Conservation (phyloP, 1,140 invertebrate genomes). For the Sweltsa coloradensis region DNA sequence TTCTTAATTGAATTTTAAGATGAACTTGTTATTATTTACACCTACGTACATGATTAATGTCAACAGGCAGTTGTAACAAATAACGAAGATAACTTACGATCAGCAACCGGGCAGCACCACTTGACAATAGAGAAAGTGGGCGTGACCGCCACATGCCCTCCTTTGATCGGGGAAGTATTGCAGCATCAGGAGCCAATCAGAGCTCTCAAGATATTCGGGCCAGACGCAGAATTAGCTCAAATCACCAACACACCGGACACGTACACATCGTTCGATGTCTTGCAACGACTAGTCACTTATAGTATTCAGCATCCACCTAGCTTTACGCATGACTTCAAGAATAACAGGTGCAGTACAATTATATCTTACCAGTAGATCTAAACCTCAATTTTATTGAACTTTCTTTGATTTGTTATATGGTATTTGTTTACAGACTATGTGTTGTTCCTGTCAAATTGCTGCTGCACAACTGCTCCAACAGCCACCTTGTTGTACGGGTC, state of each 20-base stretch:
- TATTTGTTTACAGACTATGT: conserved; percentile 12
- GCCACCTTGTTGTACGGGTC: conserved; percentile 25
- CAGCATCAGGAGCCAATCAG: conserved; percentile 23
- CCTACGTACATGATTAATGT: conserved; percentile 17
- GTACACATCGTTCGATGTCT: conserved; percentile 18
- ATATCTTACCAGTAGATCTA: no score
- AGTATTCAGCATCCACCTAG: conserved; percentile 25
- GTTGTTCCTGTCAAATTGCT: conserved; percentile 22
- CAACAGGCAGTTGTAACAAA: conserved; percentile 25
- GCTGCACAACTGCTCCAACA: conserved; percentile 31
- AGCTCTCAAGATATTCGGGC: conserved; percentile 32
- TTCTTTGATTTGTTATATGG: no score
- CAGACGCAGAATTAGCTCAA: conserved; percentile 18
- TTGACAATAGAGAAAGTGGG: conserved; percentile 29
- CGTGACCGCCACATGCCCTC: conserved; percentile 28
- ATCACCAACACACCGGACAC: conserved; percentile 17
- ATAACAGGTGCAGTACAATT: no score
- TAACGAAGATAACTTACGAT: conserved; percentile 20
- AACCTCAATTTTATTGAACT: no score
- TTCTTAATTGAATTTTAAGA: conserved; percentile 21
- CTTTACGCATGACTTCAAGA: conserved; percentile 29
- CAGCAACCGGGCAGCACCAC: conserved; percentile 32
- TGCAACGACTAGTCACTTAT: conserved; percentile 21
- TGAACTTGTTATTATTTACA: conserved; percentile 26
- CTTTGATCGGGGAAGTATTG: no score